Conservation (phyloP, 2,888 invertebrate genomes). For the Hanleya hanleyi region DNA sequence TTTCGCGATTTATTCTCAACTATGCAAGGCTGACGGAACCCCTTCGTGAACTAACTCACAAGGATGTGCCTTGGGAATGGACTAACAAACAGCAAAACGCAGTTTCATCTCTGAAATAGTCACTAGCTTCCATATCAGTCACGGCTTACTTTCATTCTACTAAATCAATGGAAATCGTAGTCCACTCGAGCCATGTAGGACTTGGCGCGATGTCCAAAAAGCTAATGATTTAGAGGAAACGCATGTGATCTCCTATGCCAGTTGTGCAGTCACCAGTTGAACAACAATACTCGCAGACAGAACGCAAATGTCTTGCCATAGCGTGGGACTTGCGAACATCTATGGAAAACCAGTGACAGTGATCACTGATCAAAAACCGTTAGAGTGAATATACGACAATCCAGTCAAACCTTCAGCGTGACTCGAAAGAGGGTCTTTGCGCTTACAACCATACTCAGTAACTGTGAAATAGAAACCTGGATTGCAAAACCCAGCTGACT, state of each 20-base stretch:
- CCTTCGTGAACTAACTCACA: too few species aligned
- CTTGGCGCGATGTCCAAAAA: background rate
- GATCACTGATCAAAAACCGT: background rate
- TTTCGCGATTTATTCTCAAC: too few species aligned
- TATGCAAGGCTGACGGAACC: too few species aligned
- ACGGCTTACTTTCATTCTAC: background rate
- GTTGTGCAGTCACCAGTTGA: background rate
- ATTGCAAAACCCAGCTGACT: too few species aligned
- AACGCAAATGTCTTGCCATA: background rate
- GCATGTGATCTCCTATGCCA: too few species aligned
- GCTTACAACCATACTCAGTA: too few species aligned
- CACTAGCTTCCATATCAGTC: too few species aligned
- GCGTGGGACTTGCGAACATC: background rate
- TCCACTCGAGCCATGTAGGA: background rate
- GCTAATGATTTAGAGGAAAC: too few species aligned
- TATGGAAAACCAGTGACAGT: background rate
- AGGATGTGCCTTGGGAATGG: too few species aligned
- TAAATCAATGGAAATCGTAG: background rate
- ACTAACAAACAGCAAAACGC: too few species aligned
- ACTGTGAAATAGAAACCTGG: too few species aligned
- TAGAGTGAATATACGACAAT: background rate
- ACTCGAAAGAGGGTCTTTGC: background rate
- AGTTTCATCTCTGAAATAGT: too few species aligned
- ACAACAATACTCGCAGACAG: background rate
- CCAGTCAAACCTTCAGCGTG: background rate